Evolutionary conservation across 2,888 invertebrate species (phyloP).

Genomic region (Drosophila sordidapex): DNA sequence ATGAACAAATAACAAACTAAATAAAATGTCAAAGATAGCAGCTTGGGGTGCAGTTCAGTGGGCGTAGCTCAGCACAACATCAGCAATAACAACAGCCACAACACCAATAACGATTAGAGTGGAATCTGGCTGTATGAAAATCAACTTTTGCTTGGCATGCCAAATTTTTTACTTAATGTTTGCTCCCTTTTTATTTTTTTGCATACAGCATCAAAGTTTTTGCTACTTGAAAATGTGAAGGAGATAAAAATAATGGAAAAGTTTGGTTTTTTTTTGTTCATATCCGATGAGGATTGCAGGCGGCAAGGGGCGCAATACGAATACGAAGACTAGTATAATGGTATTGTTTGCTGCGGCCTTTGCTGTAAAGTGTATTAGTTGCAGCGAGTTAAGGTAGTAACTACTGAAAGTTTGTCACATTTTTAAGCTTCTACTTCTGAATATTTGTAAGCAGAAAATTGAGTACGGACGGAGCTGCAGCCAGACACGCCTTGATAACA

Average conservation of each 20-base stretch:
- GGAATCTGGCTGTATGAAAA: conserved; percentile 65
- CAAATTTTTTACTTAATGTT: conserved; percentile 79
- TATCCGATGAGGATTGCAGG: conserved; percentile 28
- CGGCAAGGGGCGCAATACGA: conserved; percentile 25
- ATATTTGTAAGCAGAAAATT: conserved; percentile 8
- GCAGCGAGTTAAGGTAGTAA: conserved; percentile 68
- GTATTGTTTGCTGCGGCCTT: conserved; percentile 10
- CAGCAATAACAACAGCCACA: conserved; percentile 16
- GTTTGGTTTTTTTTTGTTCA: conserved; percentile 59
- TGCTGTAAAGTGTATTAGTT: conserved; percentile 54
- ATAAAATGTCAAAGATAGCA: conserved; percentile 75
- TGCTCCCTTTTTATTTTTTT: conserved; percentile 61
- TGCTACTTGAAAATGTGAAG: conserved; percentile 78
- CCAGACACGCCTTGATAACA: conserved; percentile 51
- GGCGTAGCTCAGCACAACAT: conserved; percentile 32
- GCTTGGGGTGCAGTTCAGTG: conserved; percentile 52
- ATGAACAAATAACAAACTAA: conserved; percentile 81
- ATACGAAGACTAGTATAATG: conserved; percentile 47
- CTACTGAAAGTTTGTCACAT: conserved; percentile 68
- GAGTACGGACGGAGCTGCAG: not conserved
- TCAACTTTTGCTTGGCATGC: conserved; percentile 75
- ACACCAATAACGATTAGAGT: conserved; percentile 65
- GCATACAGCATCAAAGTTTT: conserved; percentile 76
- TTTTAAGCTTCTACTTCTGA: conserved; percentile 46
- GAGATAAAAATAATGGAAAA: conserved; percentile 81